Evolutionary conservation across 2,113 vertebrate genomes (phyloP).

Genomic region (Grallaria varia): DNA sequence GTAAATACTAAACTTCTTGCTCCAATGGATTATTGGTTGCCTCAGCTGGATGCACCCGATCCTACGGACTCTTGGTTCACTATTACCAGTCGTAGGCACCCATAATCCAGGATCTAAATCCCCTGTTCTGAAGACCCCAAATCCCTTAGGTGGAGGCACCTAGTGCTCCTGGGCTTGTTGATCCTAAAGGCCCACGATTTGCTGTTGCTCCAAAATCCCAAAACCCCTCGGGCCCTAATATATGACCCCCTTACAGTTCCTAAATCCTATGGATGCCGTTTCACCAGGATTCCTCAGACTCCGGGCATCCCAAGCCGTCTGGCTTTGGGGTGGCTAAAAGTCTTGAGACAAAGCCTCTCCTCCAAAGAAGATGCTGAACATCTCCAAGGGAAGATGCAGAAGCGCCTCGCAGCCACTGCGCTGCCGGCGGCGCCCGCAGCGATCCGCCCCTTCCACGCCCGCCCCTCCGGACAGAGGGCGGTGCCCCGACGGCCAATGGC

Average conservation of each 20-base stretch:
- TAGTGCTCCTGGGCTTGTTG: not conserved
- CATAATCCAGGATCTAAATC: not conserved
- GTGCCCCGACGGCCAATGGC: not conserved
- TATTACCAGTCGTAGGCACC: not conserved
- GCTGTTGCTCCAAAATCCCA: not conserved
- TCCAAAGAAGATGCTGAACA: fast-evolving
- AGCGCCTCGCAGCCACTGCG: fast-evolving
- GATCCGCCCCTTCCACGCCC: not conserved
- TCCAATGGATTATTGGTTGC: not conserved
- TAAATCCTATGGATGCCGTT: not conserved
- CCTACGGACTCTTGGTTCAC: not conserved
- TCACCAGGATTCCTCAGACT: not conserved
- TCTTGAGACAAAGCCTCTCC: too few relatives aligned
- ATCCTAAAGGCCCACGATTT: not conserved
- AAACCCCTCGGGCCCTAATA: not conserved
- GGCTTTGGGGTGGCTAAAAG: not conserved
- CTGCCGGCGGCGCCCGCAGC: fast-evolving
- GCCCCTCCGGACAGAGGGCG: not conserved
- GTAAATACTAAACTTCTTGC: not conserved
- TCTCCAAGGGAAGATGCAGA: fast-evolving
- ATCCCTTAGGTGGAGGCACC: not conserved
- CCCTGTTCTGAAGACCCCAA: not conserved
- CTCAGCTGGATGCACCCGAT: not conserved
- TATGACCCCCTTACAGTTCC: not conserved
- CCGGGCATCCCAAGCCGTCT: not conserved